phyloP scores from a whole-genome alignment of 1,140 invertebrate species.

The Papilio machaon region DNA sequence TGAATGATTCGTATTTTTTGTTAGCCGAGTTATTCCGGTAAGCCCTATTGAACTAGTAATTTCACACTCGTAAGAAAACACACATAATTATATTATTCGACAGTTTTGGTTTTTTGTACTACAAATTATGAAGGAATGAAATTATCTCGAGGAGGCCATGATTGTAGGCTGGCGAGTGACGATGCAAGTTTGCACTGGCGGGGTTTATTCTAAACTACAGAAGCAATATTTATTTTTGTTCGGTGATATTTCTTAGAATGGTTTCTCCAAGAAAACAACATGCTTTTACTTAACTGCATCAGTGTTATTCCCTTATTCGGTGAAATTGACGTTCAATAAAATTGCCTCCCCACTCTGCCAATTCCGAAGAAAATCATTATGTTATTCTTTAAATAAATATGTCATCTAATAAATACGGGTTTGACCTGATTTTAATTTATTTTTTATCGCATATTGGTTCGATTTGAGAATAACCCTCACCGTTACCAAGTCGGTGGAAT shows the following conservation, averaged over 20 bases:
- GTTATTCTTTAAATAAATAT: background rate
- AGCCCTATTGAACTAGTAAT: slow-evolving; percentile 74
- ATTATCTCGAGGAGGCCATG: slow-evolving; percentile 73
- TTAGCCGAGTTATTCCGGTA: slow-evolving; percentile 45
- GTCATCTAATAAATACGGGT: background rate
- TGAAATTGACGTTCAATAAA: no score
- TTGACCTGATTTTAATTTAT: background rate
- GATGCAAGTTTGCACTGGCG: slow-evolving; percentile 50
- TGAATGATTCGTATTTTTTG: slow-evolving; percentile 53
- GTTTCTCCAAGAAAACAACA: no score
- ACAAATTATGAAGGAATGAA: slow-evolving; percentile 72
- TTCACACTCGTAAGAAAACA: slow-evolving; percentile 74
- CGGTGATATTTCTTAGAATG: background rate
- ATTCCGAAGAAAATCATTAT: no score
- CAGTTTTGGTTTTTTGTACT: slow-evolving; percentile 70
- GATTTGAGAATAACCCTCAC: slow-evolving; percentile 44
- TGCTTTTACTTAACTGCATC: no score
- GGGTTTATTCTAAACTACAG: slow-evolving; percentile 32
- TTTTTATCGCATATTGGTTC: background rate
- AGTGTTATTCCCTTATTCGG: no score
- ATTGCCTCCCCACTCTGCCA: no score
- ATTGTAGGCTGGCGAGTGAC: slow-evolving; percentile 69
- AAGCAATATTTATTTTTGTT: slow-evolving; percentile 1
- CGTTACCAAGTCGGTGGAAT: slow-evolving; percentile 47
- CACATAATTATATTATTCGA: slow-evolving; percentile 77